A percentile compares a stretch with the other conserved stretches of the same genome.
phyloP scores from a whole-genome alignment of 1,140 invertebrate genomes.

The Araneus ventricosus region DNA sequence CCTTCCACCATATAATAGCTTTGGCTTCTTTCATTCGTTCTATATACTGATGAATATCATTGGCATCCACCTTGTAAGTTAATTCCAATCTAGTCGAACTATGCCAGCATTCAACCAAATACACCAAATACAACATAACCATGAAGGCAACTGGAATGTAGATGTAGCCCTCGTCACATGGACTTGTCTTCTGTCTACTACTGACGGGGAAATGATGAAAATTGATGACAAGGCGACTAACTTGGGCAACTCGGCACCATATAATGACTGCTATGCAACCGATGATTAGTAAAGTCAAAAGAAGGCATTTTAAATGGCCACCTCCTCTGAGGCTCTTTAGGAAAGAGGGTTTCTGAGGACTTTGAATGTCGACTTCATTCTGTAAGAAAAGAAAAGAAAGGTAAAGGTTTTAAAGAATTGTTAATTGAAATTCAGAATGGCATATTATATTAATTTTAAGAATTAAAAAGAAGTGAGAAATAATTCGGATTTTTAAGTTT shows the following conservation, averaged over 20 bases:
- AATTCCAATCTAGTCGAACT: constrained; percentile 84
- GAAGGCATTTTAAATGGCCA: constrained; percentile 90
- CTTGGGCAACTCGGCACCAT: constrained; percentile 90
- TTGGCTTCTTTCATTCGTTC: constrained; percentile 86
- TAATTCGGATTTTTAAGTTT: no score
- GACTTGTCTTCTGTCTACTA: constrained; percentile 78
- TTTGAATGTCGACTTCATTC: constrained; percentile 79
- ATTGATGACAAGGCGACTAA: constrained; percentile 83
- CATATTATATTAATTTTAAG: no score
- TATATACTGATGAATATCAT: constrained; percentile 85
- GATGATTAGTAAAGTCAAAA: constrained; percentile 88
- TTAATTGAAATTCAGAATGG: no score
- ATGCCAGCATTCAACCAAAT: constrained; percentile 92
- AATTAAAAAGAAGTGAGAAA: no score
- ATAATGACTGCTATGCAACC: constrained; percentile 88
- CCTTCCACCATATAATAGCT: constrained; percentile 94
- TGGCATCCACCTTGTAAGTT: constrained; percentile 82
- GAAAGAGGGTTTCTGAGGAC: constrained; percentile 84
- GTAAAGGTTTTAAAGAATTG: no score
- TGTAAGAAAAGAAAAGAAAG: not conserved
- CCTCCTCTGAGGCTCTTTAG: constrained; percentile 84
- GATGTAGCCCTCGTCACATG: constrained; percentile 91
- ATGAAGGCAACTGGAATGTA: constrained; percentile 92
- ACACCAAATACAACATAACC: constrained; percentile 90
- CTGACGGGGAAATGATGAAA: constrained; percentile 78